Percentiles rank a stretch among this genome's conserved stretches.
Evolutionary conservation across 2,888 invertebrate species (phyloP).

Genomic region (Ditylenchus weischeri): DNA sequence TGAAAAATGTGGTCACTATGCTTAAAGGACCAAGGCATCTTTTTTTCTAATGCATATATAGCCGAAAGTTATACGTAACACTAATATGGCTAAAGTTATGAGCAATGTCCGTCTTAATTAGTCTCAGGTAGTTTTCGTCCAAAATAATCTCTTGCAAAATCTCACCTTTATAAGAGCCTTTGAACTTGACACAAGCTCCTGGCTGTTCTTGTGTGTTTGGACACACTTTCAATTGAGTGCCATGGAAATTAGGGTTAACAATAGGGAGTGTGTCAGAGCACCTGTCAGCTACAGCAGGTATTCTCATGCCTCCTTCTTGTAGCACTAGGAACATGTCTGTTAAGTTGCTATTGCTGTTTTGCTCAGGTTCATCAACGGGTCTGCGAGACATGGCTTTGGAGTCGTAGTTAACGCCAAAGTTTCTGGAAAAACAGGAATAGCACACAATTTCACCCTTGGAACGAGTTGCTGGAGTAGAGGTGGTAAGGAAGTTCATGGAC

Average conservation of each 20-base stretch:
- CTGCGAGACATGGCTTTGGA: not conserved
- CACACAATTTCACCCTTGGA: conserved; percentile 33
- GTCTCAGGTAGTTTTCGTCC: no score
- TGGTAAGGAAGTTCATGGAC: not conserved
- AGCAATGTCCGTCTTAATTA: no score
- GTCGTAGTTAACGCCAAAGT: conserved; percentile 3
- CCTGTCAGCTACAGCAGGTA: conserved; percentile 22
- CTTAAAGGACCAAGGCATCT: no score
- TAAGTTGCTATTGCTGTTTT: conserved; percentile 11
- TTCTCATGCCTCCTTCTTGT: conserved; percentile 27
- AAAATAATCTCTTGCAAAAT: not conserved
- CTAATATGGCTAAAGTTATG: no score
- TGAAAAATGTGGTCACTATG: no score
- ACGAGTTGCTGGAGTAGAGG: conserved; percentile 20
- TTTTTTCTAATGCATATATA: no score
- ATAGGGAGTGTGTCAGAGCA: conserved; percentile 27
- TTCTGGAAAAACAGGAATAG: conserved; percentile 33
- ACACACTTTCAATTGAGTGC: conserved; percentile 30
- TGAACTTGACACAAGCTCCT: conserved; percentile 36
- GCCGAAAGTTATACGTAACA: no score
- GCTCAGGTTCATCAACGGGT: not conserved
- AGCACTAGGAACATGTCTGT: conserved; percentile 22
- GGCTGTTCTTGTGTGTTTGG: conserved; percentile 29
- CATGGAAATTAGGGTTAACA: conserved; percentile 27
- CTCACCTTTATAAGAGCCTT: conserved; percentile 31